A percentile compares a stretch with the other conserved stretches of the same genome.
Evolutionary conservation across 1,140 invertebrate genomes (phyloP).

Genomic region (Andricus grossulariae): DNA sequence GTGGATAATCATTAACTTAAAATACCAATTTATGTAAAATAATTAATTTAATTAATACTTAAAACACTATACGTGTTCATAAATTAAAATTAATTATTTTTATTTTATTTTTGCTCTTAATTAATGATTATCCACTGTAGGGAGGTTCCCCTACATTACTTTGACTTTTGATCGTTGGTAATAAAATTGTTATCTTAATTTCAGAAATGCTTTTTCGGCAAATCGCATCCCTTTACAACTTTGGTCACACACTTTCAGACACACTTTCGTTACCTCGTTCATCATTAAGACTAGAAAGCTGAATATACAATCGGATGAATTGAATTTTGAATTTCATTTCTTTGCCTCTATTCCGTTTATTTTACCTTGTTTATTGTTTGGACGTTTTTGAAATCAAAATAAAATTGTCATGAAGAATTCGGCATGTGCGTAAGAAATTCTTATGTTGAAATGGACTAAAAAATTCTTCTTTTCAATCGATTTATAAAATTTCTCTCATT

Average conservation of each 20-base stretch:
- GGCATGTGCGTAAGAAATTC: constrained; percentile 1
- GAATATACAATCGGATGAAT: constrained; percentile 61
- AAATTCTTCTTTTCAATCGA: background rate
- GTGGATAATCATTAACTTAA: too few relatives aligned
- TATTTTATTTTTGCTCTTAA: too few relatives aligned
- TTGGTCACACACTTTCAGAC: constrained; percentile 42
- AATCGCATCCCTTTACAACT: constrained; percentile 56
- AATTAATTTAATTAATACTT: too few relatives aligned
- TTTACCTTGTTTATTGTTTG: background rate
- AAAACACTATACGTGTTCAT: too few relatives aligned
- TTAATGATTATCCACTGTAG: too few relatives aligned
- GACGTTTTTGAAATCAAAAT: background rate
- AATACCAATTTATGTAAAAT: too few relatives aligned
- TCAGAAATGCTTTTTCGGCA: constrained; percentile 42
- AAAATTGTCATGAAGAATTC: background rate
- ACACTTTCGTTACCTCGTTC: constrained; percentile 44
- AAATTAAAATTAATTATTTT: too few relatives aligned
- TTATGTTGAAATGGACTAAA: background rate
- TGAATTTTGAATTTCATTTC: background rate
- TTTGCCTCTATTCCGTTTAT: background rate
- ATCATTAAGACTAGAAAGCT: constrained; percentile 71
- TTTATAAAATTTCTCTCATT: background rate
- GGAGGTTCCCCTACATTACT: too few relatives aligned
- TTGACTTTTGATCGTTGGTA: too few relatives aligned
- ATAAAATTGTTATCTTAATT: constrained; percentile 11